Base-by-base conservation (phyloP, 2,113 vertebrate species). In the Glaucomys volans region DNA sequence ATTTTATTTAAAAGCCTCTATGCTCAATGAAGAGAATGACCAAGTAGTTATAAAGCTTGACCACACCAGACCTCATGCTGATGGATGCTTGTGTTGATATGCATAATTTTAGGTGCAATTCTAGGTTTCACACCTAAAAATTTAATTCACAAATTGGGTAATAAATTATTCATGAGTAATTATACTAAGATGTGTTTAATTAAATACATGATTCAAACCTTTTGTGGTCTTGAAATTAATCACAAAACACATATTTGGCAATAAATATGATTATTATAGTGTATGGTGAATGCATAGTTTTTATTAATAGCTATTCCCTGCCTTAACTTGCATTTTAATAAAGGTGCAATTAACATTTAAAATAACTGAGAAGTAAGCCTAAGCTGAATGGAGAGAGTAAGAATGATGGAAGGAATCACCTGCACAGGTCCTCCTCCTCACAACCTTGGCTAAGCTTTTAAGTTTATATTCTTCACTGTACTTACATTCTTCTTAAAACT, bases 361-460 rank as follows among this genome's bases (percentile, higher is more conserved):
- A 47, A 81, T 76, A 69, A 37, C 16, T 22, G 54, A 84, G n/a
- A 83, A 35, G 91, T 69, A 90, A 92, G 87, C 0, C 1, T 8
- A 89, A 62, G 69, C 2, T 0, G 4, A 87, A 52, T 79, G 66
- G 86, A 90, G 77, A 81, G 94, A 94, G 72, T 40, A 30, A 12
- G 2, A 62, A 84, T 67, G 13, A 75, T 44, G 4, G 5, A 47
- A 81, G 75, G 40, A 18, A n/a, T 47, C 47, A 44, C 71, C 77
- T 42, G 5, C 62, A 76, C 2, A 16, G 87, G 3, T 30, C 50
- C 8, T 87, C 44, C 52, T 44, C 52, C 87, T 6, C 62, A 52
- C 8, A 52, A 95, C 14, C 14, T 95, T 96, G 77, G 2, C n/a
- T 95, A 95, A 93, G 79, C 4, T 72, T 69, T 72, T 81, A 80